phyloP scores from a whole-genome alignment of 2,797 vertebrate genomes.

The Ciconia nigra region DNA sequence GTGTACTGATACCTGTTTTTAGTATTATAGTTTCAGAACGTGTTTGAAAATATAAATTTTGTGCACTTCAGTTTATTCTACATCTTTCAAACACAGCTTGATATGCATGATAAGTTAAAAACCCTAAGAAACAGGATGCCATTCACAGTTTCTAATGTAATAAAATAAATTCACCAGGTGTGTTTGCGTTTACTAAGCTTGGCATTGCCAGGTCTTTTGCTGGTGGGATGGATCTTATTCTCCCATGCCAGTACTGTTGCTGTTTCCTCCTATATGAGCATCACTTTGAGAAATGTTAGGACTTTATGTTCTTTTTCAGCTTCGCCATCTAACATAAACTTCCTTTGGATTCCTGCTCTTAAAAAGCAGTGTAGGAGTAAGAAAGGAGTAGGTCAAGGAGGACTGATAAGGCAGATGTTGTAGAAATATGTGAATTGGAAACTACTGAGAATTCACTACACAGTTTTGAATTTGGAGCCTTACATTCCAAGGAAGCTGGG shows the following conservation, averaged over 20 bases:
- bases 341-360: neutral
- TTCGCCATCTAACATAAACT: neutral
- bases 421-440: neutral
- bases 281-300: neutral
- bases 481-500: neutral
- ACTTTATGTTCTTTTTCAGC: neutral
- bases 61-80: neutral
- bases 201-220: neutral
- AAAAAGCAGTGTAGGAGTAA: neutral
- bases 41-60: neutral
- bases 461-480: neutral
- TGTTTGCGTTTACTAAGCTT: neutral
- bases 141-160: neutral
- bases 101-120: neutral
- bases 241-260: neutral
- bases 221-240: neutral
- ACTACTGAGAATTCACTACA: neutral
- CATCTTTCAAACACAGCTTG: neutral
- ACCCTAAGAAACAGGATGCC: neutral
- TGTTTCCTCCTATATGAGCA: neutral
- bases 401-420: neutral
- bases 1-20: neutral
- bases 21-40: neutral
- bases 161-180: neutral
- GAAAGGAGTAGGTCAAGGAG: neutral